Evolutionary conservation across 2,797 vertebrate genomes (phyloP).

Genomic region (Danio choprae): DNA sequence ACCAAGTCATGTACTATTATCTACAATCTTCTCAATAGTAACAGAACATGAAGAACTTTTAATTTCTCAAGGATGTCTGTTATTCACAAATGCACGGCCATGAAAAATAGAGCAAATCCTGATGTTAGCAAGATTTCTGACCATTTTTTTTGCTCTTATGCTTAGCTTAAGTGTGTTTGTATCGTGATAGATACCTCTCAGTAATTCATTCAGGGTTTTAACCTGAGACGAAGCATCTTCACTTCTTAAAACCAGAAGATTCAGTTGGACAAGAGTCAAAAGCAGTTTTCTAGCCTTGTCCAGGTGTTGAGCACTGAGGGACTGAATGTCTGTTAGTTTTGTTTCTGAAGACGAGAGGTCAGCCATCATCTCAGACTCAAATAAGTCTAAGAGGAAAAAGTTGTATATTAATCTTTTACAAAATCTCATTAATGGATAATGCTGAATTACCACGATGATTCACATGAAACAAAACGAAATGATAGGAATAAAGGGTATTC

Average conservation of each 20-base stretch:
- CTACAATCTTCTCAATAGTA: background rate
- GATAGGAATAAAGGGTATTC: background rate
- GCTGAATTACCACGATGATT: no score
- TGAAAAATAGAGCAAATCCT: background rate
- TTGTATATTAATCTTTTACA: background rate
- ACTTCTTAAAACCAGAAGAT: background rate
- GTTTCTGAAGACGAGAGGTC: background rate
- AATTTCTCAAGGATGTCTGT: background rate
- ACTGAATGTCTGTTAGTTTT: background rate
- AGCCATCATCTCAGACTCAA: background rate
- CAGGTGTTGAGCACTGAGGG: background rate
- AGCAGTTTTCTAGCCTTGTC: background rate
- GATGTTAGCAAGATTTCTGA: background rate
- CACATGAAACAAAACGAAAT: no score
- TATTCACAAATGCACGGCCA: background rate
- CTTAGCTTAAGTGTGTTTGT: background rate
- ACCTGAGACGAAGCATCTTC: background rate
- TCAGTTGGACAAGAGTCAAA: slow-evolving; percentile 17
- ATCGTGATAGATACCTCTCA: background rate
- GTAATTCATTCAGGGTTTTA: background rate
- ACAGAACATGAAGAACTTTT: background rate
- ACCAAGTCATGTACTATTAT: no score
- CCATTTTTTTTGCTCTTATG: background rate
- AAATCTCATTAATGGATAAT: background rate
- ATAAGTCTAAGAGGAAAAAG: background rate